These are phyloP conservation scores for Halcyon badia DNA, from an alignment of 2,797 vertebrate genomes.

Conservation along the genomic window DNA sequence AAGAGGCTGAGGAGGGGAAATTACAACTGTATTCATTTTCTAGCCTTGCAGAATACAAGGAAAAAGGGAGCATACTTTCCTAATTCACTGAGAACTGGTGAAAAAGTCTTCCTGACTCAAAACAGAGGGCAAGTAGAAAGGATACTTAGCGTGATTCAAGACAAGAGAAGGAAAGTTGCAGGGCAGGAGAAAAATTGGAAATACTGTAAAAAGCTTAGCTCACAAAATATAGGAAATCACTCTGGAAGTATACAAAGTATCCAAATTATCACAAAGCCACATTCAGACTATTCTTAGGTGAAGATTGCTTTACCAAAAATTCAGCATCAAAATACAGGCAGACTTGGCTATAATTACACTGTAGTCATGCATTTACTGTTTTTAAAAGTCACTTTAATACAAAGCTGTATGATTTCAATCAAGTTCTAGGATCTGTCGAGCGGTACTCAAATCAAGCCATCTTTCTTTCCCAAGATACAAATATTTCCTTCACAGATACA, in stretches of 20 bases:
- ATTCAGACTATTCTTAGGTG: not conserved
- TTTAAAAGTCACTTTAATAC: not conserved
- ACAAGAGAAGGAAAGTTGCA: not conserved
- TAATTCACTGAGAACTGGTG: not conserved
- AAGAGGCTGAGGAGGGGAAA: not conserved
- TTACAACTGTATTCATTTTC: not conserved
- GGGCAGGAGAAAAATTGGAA: not conserved
- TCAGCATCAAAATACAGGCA: not conserved
- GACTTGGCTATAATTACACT: not conserved
- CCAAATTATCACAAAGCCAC: not conserved
- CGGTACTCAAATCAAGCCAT: not conserved
- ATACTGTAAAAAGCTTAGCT: not conserved
- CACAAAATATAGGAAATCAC: not conserved
- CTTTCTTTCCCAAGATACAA: not conserved
- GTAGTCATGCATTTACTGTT: not conserved
- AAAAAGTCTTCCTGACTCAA: not conserved
- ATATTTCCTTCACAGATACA: slow-evolving; percentile 13
- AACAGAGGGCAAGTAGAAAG: not conserved
- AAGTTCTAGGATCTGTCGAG: not conserved
- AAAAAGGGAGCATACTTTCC: not conserved
- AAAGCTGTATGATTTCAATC: not conserved
- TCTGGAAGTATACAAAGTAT: not conserved
- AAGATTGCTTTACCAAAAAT: not conserved
- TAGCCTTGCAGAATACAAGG: not conserved
- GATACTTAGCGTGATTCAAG: not conserved